A percentile compares a stretch with the other conserved stretches of the same genome.
These are phyloP conservation scores for Sciurus vulgaris DNA, from an alignment of 2,797 vertebrate genomes.

Conservation along the genomic window DNA sequence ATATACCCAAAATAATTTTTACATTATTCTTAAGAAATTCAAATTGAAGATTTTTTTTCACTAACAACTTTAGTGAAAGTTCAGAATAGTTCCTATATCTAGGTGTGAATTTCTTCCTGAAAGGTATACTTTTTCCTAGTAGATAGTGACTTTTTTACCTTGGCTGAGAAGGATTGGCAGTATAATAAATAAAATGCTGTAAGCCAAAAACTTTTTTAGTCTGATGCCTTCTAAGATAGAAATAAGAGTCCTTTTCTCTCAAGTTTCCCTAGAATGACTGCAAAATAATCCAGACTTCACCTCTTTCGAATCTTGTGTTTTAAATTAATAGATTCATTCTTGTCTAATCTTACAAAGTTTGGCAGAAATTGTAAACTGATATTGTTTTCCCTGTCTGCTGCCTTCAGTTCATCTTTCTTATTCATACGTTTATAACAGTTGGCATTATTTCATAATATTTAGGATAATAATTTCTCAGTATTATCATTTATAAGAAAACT, in stretches of 20 bases:
- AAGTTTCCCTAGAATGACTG: constrained; percentile 4
- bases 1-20: background rate
- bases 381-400: constrained; percentile 66
- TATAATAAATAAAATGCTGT: constrained; percentile 59
- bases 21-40: constrained; percentile 65
- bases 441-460: constrained; percentile 63
- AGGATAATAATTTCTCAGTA: constrained; percentile 47
- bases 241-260: constrained; percentile 34
- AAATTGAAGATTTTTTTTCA: constrained; percentile 22
- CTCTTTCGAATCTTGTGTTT: constrained; percentile 42
- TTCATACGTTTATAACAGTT: constrained; percentile 27
- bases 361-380: constrained; percentile 60
- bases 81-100: constrained; percentile 38
- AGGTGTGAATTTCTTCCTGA: constrained; percentile 43
- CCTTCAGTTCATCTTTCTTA: constrained; percentile 73
- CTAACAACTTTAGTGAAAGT: constrained; percentile 48
- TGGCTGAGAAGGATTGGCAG: constrained; percentile 41
- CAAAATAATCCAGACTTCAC: constrained; percentile 54
- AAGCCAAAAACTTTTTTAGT: constrained; percentile 44
- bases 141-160: constrained; percentile 59
- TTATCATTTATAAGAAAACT: background rate
- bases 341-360: constrained; percentile 53
- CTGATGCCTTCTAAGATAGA: constrained; percentile 52
- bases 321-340: constrained; percentile 52
- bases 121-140: constrained; percentile 66